Evolutionary conservation across 30 jellyfish, hydroid and myxozoan species (phyloP).

Genomic region (Cassiopea xamachana): DNA sequence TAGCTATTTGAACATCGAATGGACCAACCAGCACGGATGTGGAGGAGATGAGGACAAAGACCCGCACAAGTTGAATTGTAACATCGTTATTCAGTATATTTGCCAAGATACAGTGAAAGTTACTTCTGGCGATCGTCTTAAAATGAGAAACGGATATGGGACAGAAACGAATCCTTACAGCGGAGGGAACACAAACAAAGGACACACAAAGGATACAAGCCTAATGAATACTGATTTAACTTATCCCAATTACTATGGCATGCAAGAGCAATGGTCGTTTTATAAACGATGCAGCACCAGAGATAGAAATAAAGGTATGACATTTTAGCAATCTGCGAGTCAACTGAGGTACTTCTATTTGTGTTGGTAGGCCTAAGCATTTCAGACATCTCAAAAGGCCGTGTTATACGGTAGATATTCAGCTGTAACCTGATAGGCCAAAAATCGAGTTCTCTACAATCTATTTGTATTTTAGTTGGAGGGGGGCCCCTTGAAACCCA

Average conservation of each 20-base stretch:
- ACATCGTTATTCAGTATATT: slow-evolving; percentile 78
- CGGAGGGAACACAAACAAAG: slow-evolving; percentile 53
- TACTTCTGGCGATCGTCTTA: neutral
- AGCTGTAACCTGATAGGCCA: too few relatives aligned
- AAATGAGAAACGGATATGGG: slow-evolving; percentile 71
- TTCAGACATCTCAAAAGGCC: too few relatives aligned
- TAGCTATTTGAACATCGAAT: slow-evolving; percentile 55
- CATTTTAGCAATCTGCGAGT: too few relatives aligned
- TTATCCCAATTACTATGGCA: slow-evolving; percentile 29
- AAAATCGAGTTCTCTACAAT: too few relatives aligned
- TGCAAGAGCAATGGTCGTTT: slow-evolving; percentile 86
- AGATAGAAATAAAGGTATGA: slow-evolving; percentile 87
- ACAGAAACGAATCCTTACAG: slow-evolving; percentile 57
- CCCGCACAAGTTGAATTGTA: slow-evolving; percentile 88
- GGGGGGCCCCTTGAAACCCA: too few relatives aligned
- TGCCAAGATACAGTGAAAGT: slow-evolving; percentile 60
- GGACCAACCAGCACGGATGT: slow-evolving; percentile 98
- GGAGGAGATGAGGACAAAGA: slow-evolving; percentile 87
- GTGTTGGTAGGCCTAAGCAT: too few relatives aligned
- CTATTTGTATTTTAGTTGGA: too few relatives aligned
- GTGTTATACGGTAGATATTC: too few relatives aligned
- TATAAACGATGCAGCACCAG: slow-evolving; percentile 86
- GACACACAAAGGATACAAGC: neutral
- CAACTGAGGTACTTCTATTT: too few relatives aligned
- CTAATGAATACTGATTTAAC: slow-evolving; percentile 45